Evolutionary conservation across 2,888 invertebrate species (phyloP).

Genomic region (Lasioglossum marginatum): DNA sequence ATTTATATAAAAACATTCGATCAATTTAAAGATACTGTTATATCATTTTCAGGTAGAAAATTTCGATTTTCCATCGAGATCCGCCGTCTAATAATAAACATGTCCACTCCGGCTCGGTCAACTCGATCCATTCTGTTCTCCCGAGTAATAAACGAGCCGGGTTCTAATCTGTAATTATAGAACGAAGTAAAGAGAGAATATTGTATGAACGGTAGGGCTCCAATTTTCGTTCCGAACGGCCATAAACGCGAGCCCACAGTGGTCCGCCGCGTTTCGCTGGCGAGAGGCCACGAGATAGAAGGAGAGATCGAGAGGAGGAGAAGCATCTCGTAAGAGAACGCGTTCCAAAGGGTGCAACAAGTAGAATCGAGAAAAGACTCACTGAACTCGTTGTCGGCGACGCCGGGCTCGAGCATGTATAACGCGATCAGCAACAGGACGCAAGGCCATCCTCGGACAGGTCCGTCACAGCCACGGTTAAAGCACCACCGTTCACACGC

Average conservation of each 20-base stretch:
- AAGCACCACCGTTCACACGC: conserved; percentile 75
- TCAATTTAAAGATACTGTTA: too few species aligned
- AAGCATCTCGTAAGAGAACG: conserved; percentile 20
- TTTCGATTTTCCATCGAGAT: too few species aligned
- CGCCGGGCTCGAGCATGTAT: conserved; percentile 55
- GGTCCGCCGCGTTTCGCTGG: background rate
- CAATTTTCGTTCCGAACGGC: background rate
- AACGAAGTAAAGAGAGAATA: background rate
- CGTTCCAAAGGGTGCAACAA: conserved; percentile 60
- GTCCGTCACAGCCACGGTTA: conserved; percentile 60
- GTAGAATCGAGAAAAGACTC: conserved; percentile 63
- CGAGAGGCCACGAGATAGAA: background rate
- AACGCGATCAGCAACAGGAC: conserved; percentile 56
- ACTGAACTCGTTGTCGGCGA: conserved; percentile 57
- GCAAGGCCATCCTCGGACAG: conserved; percentile 44
- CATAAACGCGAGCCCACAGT: conserved; percentile 2
- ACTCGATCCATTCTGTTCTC: background rate
- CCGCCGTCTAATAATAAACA: background rate
- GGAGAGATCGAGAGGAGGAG: background rate
- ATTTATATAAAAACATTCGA: too few species aligned
- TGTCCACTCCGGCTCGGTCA: background rate
- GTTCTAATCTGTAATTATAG: background rate
- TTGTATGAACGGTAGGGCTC: background rate
- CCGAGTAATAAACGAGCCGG: background rate
- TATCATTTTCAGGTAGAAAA: too few species aligned